phyloP scores from a whole-genome alignment of 2,797 vertebrate genomes.

The Sebastes hopkinsi region DNA sequence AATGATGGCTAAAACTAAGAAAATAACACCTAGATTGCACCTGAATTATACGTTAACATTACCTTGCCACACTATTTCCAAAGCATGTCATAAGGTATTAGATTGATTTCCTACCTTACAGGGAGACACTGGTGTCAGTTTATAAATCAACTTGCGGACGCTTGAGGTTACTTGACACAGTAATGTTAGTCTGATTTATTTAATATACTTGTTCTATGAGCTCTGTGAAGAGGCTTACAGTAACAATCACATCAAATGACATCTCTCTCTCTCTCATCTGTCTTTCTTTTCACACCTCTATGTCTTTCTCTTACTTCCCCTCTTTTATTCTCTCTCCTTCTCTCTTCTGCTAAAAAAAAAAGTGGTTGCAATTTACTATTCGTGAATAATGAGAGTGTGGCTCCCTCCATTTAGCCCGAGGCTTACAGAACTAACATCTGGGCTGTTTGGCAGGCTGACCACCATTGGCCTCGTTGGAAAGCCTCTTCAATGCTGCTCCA shows the following conservation, averaged over 20 bases:
- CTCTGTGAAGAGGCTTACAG: background rate
- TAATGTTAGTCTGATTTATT: background rate
- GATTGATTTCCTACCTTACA: background rate
- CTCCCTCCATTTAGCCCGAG: conserved; percentile 96
- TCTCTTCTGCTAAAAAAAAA: conserved; percentile 23
- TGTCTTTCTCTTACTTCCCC: conserved; percentile 1
- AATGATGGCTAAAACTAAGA: background rate
- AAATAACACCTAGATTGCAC: background rate
- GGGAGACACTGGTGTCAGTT: background rate
- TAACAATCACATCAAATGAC: background rate
- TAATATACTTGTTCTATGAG: background rate
- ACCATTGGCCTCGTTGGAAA: conserved; percentile 95
- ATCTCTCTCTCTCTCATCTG: background rate
- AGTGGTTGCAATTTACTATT: conserved; percentile 88
- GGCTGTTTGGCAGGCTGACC: conserved; percentile 96
- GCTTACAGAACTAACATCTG: conserved; percentile 99
- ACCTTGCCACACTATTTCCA: background rate
- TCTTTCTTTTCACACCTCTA: background rate
- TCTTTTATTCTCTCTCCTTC: conserved; percentile 13
- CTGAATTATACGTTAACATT: background rate
- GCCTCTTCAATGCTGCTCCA: conserved; percentile 95
- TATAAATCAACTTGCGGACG: background rate
- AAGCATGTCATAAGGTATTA: background rate
- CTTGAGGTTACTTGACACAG: background rate
- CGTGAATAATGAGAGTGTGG: conserved; percentile 96